Percentiles rank a stretch among this genome's conserved stretches.
phyloP scores from a whole-genome alignment of 2,797 vertebrate genomes.

The Zalophus californianus region DNA sequence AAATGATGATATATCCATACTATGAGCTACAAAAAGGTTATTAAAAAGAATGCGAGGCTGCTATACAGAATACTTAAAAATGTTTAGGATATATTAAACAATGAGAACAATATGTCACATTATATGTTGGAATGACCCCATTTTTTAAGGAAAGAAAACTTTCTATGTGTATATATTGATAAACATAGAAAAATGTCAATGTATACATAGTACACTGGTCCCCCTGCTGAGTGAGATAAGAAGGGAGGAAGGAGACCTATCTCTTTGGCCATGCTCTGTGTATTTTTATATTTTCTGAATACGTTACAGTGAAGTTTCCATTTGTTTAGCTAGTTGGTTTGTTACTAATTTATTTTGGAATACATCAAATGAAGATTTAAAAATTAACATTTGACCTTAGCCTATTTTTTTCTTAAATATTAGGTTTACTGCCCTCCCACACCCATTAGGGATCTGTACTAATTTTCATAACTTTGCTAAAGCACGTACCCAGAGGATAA shows the following conservation, averaged over 20 bases:
- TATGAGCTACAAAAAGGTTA: neutral
- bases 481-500: neutral
- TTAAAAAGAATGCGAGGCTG: neutral
- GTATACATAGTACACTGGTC: neutral
- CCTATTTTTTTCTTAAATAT: neutral
- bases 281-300: neutral
- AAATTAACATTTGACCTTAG: neutral
- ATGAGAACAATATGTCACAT: neutral
- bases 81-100: neutral
- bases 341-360: slow-evolving; percentile 16
- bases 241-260: neutral
- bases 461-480: neutral
- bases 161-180: neutral
- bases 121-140: neutral
- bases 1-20: neutral
- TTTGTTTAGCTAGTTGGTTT: slow-evolving; percentile 12
- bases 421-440: neutral
- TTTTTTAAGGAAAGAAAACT: neutral
- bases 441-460: neutral
- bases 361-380: slow-evolving; percentile 13
- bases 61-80: neutral
- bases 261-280: neutral
- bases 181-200: neutral
- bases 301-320: neutral
- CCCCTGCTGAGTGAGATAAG: neutral